A percentile compares a stretch with the other conserved stretches of the same genome.
Conservation (phyloP, 2,113 vertebrate genomes). For the Cyprinus carpio region DNA sequence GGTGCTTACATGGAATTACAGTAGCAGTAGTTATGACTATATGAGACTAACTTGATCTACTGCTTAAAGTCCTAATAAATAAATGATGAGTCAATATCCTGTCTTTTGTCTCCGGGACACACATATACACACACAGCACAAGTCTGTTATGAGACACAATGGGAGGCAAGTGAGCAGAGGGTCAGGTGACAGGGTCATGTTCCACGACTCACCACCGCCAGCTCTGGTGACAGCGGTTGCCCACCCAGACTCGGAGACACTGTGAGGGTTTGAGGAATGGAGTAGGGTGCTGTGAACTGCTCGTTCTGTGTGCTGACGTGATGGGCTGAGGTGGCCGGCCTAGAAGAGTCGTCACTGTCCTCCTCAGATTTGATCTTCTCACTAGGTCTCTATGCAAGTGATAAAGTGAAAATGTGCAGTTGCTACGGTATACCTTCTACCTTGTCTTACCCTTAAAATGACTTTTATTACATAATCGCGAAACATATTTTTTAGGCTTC, state of each 20-base stretch:
- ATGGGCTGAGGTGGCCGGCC: constrained; percentile 41
- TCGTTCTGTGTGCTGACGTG: constrained; percentile 44
- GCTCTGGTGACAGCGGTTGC: constrained; percentile 71
- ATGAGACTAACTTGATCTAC: constrained; percentile 1
- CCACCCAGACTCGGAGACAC: constrained; percentile 64
- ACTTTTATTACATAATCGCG: too few relatives aligned
- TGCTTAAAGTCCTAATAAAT: constrained; percentile 60
- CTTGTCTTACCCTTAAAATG: too few relatives aligned
- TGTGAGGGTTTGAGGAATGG: constrained; percentile 63
- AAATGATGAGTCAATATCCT: constrained; percentile 54
- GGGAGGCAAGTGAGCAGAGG: constrained; percentile 13
- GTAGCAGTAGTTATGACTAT: neutral
- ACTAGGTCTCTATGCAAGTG: constrained; percentile 54
- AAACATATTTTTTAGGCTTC: too few relatives aligned
- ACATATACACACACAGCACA: neutral
- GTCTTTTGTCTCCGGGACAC: constrained; percentile 44
- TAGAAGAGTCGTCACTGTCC: constrained; percentile 59
- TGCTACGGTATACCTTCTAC: too few relatives aligned
- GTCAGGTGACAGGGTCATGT: constrained; percentile 43
- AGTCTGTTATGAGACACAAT: constrained; percentile 7
- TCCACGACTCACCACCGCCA: constrained; percentile 75
- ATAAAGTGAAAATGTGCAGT: too few relatives aligned
- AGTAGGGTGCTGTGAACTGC: constrained; percentile 45
- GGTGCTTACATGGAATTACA: neutral
- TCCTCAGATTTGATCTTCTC: constrained; percentile 58